Percentiles rank a stretch among this genome's conserved stretches.
Conservation (phyloP, 2,888 invertebrate genomes). For the Hanleya hanleyi region DNA sequence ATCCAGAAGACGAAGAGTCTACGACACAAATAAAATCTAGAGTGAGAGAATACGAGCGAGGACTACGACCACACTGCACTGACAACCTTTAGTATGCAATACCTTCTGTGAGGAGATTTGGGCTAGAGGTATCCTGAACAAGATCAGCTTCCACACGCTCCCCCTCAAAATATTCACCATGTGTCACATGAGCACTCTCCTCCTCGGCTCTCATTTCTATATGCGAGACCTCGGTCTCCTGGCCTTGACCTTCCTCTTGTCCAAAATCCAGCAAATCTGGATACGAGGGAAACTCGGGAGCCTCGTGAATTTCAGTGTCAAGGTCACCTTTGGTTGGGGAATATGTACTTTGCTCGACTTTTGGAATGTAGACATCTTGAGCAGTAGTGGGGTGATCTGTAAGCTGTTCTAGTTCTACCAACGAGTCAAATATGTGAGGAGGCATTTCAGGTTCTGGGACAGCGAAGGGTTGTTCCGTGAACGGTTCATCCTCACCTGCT, state of each 20-base stretch:
- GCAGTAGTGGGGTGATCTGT: not conserved
- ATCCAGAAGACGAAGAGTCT: no score
- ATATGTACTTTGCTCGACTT: no score
- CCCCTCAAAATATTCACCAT: not conserved
- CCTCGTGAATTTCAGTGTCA: no score
- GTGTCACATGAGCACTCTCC: not conserved
- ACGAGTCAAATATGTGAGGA: not conserved
- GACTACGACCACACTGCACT: slow-evolving; percentile 3
- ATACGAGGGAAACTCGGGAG: no score
- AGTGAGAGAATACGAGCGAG: no score
- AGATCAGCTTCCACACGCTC: not conserved
- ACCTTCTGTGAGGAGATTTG: not conserved
- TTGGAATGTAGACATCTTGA: not conserved
- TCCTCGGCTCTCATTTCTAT: not conserved
- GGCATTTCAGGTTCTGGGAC: slow-evolving; percentile 47
- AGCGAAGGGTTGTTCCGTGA: slow-evolving; percentile 42
- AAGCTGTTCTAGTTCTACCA: not conserved
- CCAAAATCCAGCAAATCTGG: no score
- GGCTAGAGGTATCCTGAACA: not conserved
- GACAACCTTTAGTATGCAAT: slow-evolving; percentile 7
- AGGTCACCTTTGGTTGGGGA: no score
- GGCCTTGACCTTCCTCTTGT: not conserved
- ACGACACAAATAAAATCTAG: no score
- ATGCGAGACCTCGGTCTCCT: not conserved
- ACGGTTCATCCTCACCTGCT: slow-evolving; percentile 39